phyloP scores from a whole-genome alignment of 2,888 invertebrate genomes.

The Sisyra nigra region DNA sequence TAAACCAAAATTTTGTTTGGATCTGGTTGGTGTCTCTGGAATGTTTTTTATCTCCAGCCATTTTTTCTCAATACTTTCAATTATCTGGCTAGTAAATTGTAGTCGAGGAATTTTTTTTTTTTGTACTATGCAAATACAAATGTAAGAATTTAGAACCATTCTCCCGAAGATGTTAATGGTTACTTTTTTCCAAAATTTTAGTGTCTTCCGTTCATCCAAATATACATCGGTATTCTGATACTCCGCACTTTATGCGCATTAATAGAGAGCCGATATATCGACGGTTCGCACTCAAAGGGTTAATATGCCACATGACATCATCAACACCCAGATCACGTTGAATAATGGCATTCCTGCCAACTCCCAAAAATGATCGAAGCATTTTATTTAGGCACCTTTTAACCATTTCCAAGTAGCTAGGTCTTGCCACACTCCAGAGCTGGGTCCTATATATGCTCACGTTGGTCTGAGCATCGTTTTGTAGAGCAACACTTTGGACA shows the following conservation, averaged over 20 bases:
- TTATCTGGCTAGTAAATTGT: slow-evolving; percentile 15
- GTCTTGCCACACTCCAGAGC: too few relatives aligned
- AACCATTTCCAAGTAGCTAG: too few relatives aligned
- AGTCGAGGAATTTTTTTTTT: slow-evolving; percentile 14
- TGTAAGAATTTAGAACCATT: slow-evolving; percentile 16
- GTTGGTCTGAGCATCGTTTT: too few relatives aligned
- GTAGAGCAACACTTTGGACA: too few relatives aligned
- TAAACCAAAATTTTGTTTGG: background rate
- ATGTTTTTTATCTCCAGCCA: slow-evolving; percentile 12
- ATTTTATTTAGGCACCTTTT: too few relatives aligned
- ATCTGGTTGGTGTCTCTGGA: background rate
- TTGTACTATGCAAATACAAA: slow-evolving; percentile 14
- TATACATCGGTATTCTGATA: slow-evolving; percentile 16
- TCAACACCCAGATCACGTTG: too few relatives aligned
- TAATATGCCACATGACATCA: too few relatives aligned
- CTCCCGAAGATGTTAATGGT: too few relatives aligned
- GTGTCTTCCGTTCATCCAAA: slow-evolving; percentile 15
- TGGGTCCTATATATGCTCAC: too few relatives aligned
- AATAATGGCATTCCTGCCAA: too few relatives aligned
- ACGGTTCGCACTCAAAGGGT: background rate
- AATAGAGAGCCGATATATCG: background rate
- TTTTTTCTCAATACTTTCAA: slow-evolving; percentile 13
- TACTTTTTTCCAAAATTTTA: slow-evolving; percentile 17
- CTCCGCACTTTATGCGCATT: slow-evolving; percentile 13
- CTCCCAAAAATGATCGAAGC: too few relatives aligned